A percentile compares a stretch with the other conserved stretches of the same genome.
These are phyloP conservation scores for Sebastolobus altivelis DNA, from an alignment of 2,797 vertebrate species.

Conservation along the genomic window DNA sequence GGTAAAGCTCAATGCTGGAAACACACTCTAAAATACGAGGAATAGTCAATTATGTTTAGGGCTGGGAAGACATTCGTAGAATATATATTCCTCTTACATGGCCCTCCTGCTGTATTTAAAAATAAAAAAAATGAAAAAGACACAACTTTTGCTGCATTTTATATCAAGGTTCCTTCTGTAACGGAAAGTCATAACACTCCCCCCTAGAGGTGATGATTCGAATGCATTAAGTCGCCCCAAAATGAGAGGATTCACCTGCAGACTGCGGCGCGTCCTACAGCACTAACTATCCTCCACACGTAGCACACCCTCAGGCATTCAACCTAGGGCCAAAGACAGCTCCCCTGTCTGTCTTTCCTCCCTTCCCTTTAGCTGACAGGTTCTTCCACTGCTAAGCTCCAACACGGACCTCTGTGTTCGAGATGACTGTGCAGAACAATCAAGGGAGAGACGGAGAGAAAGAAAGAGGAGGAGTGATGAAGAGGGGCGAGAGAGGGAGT, in stretches of 20 bases:
- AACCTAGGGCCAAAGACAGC: conserved; percentile 83
- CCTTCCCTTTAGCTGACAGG: conserved; percentile 79
- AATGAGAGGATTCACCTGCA: conserved; percentile 81
- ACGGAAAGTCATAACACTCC: conserved; percentile 67
- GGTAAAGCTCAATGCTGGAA: conserved; percentile 78
- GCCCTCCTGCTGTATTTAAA: conserved; percentile 67
- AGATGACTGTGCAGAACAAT: conserved; percentile 79
- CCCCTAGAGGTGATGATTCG: conserved; percentile 73
- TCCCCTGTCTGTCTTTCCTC: conserved; percentile 76
- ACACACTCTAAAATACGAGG: conserved; percentile 72
- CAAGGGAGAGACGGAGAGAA: conserved; percentile 57
- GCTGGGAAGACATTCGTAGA: conserved; percentile 59
- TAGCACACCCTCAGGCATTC: conserved; percentile 83
- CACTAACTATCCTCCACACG: conserved; percentile 83
- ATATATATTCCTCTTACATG: conserved; percentile 70
- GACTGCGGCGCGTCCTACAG: conserved; percentile 69
- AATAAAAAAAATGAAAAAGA: conserved; percentile 37
- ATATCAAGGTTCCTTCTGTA: conserved; percentile 64
- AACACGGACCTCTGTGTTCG: conserved; percentile 73
- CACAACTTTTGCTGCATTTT: conserved; percentile 70
- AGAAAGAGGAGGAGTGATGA: conserved; percentile 48
- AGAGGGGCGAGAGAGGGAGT: conserved; percentile 42
- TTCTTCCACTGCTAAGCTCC: conserved; percentile 79
- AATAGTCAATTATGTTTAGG: conserved; percentile 81
- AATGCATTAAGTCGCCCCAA: conserved; percentile 76